phyloP scores from a whole-genome alignment of 2,797 vertebrate species.

The Crenuchus spilurus region DNA sequence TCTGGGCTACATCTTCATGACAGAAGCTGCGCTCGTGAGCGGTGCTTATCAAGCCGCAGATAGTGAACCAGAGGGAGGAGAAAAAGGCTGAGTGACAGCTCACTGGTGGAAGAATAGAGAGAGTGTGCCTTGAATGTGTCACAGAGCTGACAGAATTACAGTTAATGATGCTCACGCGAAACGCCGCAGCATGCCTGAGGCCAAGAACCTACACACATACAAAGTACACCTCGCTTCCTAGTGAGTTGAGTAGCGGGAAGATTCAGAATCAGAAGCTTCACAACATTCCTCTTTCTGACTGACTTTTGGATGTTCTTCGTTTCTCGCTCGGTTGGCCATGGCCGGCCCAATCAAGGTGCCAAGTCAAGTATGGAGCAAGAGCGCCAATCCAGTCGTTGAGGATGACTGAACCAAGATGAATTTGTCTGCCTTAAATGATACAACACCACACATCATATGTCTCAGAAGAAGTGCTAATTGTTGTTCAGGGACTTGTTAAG shows the following conservation, averaged over 20 bases:
- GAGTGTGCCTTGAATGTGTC: slow-evolving; percentile 62
- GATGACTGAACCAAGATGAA: neutral
- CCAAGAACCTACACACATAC: slow-evolving; percentile 43
- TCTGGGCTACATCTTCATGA: slow-evolving; percentile 22
- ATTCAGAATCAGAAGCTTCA: no score
- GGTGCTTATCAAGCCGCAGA: slow-evolving; percentile 41
- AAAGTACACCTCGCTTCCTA: neutral
- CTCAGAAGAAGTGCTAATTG: neutral
- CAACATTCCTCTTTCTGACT: neutral
- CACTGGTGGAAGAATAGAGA: slow-evolving; percentile 69
- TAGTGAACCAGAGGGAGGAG: slow-evolving; percentile 35
- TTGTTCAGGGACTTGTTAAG: slow-evolving; percentile 17
- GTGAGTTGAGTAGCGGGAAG: slow-evolving; percentile 6
- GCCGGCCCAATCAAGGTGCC: neutral
- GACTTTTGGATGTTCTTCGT: neutral
- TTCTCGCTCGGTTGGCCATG: neutral
- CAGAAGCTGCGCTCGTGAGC: slow-evolving; percentile 18
- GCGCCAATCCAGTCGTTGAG: neutral
- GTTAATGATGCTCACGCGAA: slow-evolving; percentile 72
- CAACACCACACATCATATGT: neutral
- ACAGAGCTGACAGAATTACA: slow-evolving; percentile 74
- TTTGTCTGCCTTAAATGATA: slow-evolving; percentile 4
- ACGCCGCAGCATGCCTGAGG: slow-evolving; percentile 67
- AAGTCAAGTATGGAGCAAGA: neutral
- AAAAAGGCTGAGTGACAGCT: slow-evolving; percentile 64